Percentiles rank a stretch among this genome's conserved stretches.
Evolutionary conservation across 2,113 vertebrate species (phyloP).

Genomic region (Poicephalus gulielmi): DNA sequence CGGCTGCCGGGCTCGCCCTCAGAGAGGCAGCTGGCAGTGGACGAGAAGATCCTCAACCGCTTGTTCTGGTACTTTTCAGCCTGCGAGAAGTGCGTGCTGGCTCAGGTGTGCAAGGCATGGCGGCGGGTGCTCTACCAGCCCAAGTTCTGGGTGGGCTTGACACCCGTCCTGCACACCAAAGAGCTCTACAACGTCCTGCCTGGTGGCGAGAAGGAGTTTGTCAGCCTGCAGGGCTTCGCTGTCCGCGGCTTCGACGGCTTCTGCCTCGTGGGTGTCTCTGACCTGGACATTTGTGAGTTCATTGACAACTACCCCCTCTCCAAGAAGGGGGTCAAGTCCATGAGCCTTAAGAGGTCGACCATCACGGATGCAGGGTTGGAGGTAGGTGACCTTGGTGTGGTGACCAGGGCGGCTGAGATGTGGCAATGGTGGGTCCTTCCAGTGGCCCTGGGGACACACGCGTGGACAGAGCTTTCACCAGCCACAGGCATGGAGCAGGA

Average conservation of each 20-base stretch:
- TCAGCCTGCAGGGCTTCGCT: constrained; percentile 95
- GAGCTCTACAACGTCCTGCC: constrained; percentile 93
- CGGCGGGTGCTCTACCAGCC: constrained; percentile 96
- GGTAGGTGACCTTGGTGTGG: constrained; percentile 70
- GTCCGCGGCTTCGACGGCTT: constrained; percentile 93
- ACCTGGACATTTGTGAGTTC: constrained; percentile 99
- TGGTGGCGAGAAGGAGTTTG: constrained; percentile 93
- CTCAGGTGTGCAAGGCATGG: constrained; percentile 97
- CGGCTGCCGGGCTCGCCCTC: constrained; percentile 77
- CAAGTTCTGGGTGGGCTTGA: constrained; percentile 97
- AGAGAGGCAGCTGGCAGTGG: constrained; percentile 87
- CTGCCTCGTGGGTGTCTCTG: constrained; percentile 96
- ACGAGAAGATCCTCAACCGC: constrained; percentile 96
- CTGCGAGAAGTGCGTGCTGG: constrained; percentile 92
- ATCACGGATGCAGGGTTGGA: constrained; percentile 97
- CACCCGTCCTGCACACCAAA: constrained; percentile 94
- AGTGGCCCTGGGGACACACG: fast-evolving
- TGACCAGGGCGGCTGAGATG: fast-evolving
- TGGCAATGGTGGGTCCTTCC: background rate
- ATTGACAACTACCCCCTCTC: constrained; percentile 98
- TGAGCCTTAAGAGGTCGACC: constrained; percentile 97
- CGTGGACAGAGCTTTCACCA: fast-evolving
- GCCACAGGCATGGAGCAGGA: background rate
- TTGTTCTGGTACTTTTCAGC: constrained; percentile 98
- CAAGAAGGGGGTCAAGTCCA: constrained; percentile 96